Evolutionary conservation across 1,140 invertebrate species (phyloP), one percentile per base, ranked within the genome.

Genomic region (Tribolium madens): DNA sequence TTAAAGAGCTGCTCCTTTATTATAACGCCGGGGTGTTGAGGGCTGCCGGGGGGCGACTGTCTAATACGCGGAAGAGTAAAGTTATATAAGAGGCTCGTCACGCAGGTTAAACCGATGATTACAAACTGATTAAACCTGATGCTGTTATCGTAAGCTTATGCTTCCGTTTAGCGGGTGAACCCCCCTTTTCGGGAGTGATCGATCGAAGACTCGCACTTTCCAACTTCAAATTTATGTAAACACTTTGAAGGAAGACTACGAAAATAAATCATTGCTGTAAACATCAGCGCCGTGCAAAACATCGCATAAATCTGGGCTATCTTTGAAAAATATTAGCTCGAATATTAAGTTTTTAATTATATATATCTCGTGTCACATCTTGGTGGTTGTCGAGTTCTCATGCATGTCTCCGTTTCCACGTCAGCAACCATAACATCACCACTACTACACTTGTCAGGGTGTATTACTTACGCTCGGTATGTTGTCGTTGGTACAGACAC

Each of bases 401-500:
- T 71, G 50, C 70, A 50, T 72, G 70, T 72, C 50, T 72, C 50
- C 47, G 46, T 72, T 72, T 72, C 70, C 70, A 72, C 70, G 50
- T 72, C 70, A 72, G 13, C 46, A 33, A 52, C 50, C 50, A 72
- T 72, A 50, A 52, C 50, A 52, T 72, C 70, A 71, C 42, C 70
- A 52, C 46, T 72, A 72, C 50, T 52, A 72, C 46, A 48, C 31
- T 72, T 60, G 72, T 74, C 72, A 74, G 36, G 53, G 50, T 74
- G 14, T 21, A 60, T 75, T 81, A 81, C 98, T 98, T 89, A 99
- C 98, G 87, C 97, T 99, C 75, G 98, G 98, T 82, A 99, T 99
- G 88, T 98, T 99, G 87, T 99, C 98, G 87, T 97, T 97, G 87
- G 96, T 98, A 90, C 98, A 99, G 73, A 98, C 94, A 77, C 94